Evolutionary conservation across 2,113 vertebrate species (phyloP), one percentile per base, ranked within the genome.

Genomic region (Cyanoderma ruficeps): DNA sequence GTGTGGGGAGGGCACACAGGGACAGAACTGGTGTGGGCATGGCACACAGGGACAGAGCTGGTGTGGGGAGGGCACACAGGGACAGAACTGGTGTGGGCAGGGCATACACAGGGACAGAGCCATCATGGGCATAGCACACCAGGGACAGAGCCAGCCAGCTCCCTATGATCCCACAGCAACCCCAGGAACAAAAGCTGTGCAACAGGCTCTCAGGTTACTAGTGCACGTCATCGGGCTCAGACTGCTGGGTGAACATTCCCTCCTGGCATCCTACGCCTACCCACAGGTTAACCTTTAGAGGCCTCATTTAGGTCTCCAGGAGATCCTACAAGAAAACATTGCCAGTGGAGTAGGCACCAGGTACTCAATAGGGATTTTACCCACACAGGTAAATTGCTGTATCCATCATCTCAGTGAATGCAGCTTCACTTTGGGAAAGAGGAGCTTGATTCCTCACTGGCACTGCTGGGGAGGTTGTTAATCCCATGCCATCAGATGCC

Each of bases 231-330:
- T 13, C 79, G 49, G 75, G 71, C 7, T 2, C 70, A 90, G 71
- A 79, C 53, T 63, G 74, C 49, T 6, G 15, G 27, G 41, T 61
- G 91, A 89, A 81, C 56, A 2, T 81, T 67, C 60, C 42, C 39
- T 92, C 42, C 70, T 65, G 90, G 63, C 82, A 69, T 65, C 42
- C 77, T 17, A 19, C 1, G 0, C 61, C 57, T 79, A 13, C 74
- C 52, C 31, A 5, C 25, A 69, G n/a, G 46, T 89, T 92, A 81
- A 87, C 83, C 61, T 95, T 83, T n/a, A 70, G 19, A 84, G 31
- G 52, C 39, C 53, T 52, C 59, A 13, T 77, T 70, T 59, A 86
- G 64, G 42, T 68, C 68, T 80, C 28, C 4, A 52, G 83, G 39
- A 85, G 17, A 55, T 76, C 17, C 49, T 83, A 16, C 1, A 2